A percentile compares a stretch with the other conserved stretches of the same genome.
Conservation (phyloP, 1,140 invertebrate genomes). For the Coboldia fuscipes region DNA sequence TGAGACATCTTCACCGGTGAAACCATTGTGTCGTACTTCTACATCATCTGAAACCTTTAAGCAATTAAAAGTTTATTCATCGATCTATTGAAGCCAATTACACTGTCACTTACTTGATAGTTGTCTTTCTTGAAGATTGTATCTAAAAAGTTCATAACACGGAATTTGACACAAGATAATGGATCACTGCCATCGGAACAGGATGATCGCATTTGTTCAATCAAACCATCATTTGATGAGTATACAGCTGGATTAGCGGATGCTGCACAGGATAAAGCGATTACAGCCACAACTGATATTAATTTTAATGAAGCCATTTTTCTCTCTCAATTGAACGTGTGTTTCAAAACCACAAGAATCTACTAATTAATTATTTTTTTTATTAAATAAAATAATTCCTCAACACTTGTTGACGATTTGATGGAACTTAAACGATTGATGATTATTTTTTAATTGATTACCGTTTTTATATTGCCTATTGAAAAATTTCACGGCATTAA, state of each 20-base stretch:
- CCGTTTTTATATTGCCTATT: too few species aligned
- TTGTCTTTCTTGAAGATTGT: conserved; percentile 54
- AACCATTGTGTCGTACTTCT: conserved; percentile 47
- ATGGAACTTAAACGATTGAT: too few species aligned
- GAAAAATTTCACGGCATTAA: too few species aligned
- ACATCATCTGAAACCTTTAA: conserved; percentile 44
- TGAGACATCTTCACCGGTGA: conserved; percentile 29
- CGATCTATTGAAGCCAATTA: neutral
- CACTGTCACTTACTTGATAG: conserved; percentile 35
- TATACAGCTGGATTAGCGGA: conserved; percentile 32
- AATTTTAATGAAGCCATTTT: conserved; percentile 1
- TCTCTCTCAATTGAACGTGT: neutral
- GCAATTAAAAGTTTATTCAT: conserved; percentile 5
- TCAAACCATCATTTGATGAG: conserved; percentile 40
- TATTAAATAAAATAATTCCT: too few species aligned
- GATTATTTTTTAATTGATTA: too few species aligned
- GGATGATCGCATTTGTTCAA: conserved; percentile 47
- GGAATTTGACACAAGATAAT: conserved; percentile 59
- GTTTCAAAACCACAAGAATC: too few species aligned
- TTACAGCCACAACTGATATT: conserved; percentile 14
- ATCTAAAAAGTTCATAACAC: conserved; percentile 52
- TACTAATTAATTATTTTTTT: too few species aligned
- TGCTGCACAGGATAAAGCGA: conserved; percentile 26
- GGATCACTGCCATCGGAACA: conserved; percentile 52
- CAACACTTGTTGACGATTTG: too few species aligned